Evolutionary conservation across 2,888 invertebrate genomes (phyloP), one percentile per base, ranked within the genome.

Genomic region (Barypeithes pellucidus): DNA sequence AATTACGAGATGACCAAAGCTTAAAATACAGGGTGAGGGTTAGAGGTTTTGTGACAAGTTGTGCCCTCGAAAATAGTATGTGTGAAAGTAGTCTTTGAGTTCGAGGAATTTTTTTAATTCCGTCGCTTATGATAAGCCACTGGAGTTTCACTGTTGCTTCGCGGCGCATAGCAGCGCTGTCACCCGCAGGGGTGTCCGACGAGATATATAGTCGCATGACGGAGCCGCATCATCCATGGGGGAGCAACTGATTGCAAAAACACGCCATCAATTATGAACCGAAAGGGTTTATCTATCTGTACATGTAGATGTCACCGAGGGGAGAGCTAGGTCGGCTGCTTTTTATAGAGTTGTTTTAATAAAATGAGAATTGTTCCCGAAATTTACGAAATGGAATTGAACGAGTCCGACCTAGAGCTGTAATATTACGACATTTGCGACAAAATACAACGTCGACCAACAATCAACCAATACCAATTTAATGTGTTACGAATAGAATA

Each of bases 231-330:
- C 73, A 69, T 69, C 73, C 73, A 45, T 69, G 61, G 52, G 66
- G 60, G 60, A 67, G 47, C 65, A 65, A 50, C 65, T 65, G 65
- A 65, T 65, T 65, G 65, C 72, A 66, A 72, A 72, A 72, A 72
- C 72, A 67, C 52, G 61, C 72, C 52, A 72, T 72, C 72, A 72
- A 72, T 72, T 72, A 72, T 52, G 67, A 72, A 45, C 50, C 60
- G 39, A 72, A 71, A 52, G 71, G 72, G 72, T 72, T 72, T 72
- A 72, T 72, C 72, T 72, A 52, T 72, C 72, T 72, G 72, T 72
- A 67, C 72, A 72, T 72, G 61, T 67, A 66, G 60, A 57, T 66
- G 67, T 43, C 59, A 39, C 66, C 36, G 47, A 33, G 36, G 71
- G 66, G 67, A 71, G 29, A 71, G 18, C 52, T 39, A 41, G 12